Percentiles rank a stretch among this genome's conserved stretches.
Evolutionary conservation across 2,888 invertebrate species (phyloP).

Genomic region (Hyposoter dolosus): DNA sequence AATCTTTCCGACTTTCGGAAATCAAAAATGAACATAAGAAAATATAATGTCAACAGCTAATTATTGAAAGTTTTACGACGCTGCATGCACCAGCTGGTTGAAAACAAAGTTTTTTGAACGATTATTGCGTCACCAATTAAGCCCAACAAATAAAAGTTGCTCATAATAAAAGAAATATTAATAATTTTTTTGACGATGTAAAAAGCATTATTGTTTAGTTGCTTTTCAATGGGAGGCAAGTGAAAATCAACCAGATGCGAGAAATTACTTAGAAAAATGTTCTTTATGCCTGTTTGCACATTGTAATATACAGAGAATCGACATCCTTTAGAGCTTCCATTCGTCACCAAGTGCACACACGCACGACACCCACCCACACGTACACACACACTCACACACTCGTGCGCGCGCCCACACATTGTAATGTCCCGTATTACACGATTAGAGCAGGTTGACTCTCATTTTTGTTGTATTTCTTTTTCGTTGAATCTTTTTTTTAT

Average conservation of each 20-base stretch:
- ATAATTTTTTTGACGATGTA: neutral
- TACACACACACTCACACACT: slow-evolving; percentile 8
- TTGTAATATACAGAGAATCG: slow-evolving; percentile 80
- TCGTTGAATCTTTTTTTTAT: slow-evolving; percentile 40
- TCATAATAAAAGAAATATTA: no score
- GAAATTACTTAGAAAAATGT: slow-evolving; percentile 77
- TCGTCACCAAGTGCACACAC: slow-evolving; percentile 76
- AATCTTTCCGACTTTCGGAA: no score
- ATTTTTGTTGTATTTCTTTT: slow-evolving; percentile 50
- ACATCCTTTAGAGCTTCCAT: slow-evolving; percentile 74
- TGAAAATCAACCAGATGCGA: neutral
- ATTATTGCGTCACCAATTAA: no score
- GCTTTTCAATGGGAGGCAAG: neutral
- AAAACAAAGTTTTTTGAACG: no score
- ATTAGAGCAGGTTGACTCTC: slow-evolving; percentile 56
- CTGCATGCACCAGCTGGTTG: no score
- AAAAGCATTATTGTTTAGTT: neutral
- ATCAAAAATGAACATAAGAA: no score
- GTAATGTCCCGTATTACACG: slow-evolving; percentile 70
- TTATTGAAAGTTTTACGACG: no score
- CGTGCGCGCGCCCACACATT: slow-evolving; percentile 72
- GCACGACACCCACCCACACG: neutral
- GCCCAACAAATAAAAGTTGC: no score
- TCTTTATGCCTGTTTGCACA: slow-evolving; percentile 77
- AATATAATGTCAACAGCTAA: no score